phyloP scores from a whole-genome alignment of 2,888 invertebrate genomes.

The Chymomyza amoena region DNA sequence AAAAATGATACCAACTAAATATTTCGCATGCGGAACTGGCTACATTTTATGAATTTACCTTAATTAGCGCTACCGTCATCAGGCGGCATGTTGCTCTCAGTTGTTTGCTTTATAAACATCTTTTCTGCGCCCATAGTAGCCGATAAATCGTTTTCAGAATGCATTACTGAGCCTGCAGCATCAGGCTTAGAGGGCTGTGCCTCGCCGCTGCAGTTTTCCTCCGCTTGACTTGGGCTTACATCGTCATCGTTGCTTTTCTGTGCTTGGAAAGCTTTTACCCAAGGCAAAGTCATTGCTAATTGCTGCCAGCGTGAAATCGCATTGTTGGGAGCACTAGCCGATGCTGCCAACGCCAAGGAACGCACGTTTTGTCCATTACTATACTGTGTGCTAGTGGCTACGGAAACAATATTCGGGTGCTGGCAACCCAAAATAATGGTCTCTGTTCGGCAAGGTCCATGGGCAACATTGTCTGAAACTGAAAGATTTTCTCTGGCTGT shows the following conservation, averaged over 20 bases:
- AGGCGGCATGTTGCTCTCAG: too few species aligned
- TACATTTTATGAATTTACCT: too few species aligned
- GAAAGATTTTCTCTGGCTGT: background rate
- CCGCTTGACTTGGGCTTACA: background rate
- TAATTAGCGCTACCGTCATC: too few species aligned
- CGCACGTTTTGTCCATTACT: background rate
- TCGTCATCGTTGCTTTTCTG: background rate
- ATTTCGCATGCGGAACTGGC: too few species aligned
- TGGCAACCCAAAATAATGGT: background rate
- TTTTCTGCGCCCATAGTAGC: too few species aligned
- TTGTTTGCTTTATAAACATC: too few species aligned
- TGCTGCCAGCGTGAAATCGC: slow-evolving; percentile 36
- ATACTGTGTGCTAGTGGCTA: background rate
- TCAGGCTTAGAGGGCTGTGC: too few species aligned
- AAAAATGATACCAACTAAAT: too few species aligned
- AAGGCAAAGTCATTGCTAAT: slow-evolving; percentile 36
- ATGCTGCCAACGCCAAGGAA: background rate
- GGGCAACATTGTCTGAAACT: background rate
- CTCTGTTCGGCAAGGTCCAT: background rate
- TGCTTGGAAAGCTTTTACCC: slow-evolving; percentile 18
- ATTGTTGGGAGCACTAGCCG: background rate
- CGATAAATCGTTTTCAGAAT: too few species aligned
- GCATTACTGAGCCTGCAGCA: too few species aligned
- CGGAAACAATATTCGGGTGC: background rate
- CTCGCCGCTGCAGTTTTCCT: background rate